Percentiles rank a stretch among this genome's conserved stretches.
Evolutionary conservation across 2,888 invertebrate species (phyloP).

Genomic region (Acrobasis suavella): DNA sequence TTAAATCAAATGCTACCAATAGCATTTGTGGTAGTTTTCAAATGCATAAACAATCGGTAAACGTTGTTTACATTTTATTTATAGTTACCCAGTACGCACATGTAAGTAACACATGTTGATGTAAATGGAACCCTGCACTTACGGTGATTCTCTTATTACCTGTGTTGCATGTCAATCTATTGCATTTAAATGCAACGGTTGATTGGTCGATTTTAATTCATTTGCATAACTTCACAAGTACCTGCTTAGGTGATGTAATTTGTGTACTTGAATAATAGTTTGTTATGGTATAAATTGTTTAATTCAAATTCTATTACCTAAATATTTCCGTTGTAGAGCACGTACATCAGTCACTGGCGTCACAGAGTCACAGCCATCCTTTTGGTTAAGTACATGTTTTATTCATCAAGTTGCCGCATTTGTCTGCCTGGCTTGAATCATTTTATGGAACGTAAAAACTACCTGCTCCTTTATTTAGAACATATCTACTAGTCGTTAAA

Average conservation of each 20-base stretch:
- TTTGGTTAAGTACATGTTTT: slow-evolving; percentile 23
- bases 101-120: slow-evolving; percentile 26
- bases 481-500: background rate
- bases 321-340: background rate
- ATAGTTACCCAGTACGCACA: slow-evolving; percentile 9
- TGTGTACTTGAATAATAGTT: slow-evolving; percentile 7
- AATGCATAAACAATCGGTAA: slow-evolving; percentile 14
- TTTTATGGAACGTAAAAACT: slow-evolving; percentile 2
- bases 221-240: slow-evolving; percentile 24
- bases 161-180: slow-evolving; percentile 46
- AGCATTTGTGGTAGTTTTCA: background rate
- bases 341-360: too few relatives aligned
- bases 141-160: slow-evolving; percentile 56
- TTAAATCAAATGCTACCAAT: background rate
- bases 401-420: slow-evolving; percentile 21
- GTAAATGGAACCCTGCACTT: slow-evolving; percentile 49
- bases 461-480: background rate
- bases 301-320: slow-evolving; percentile 4
- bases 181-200: slow-evolving; percentile 31
- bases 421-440: slow-evolving; percentile 9
- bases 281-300: background rate
- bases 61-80: slow-evolving; percentile 22
- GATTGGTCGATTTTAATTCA: slow-evolving; percentile 23
- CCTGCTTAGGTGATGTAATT: slow-evolving; percentile 20
- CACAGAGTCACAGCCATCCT: slow-evolving; percentile 14